Percentiles rank a stretch among this genome's conserved stretches.
Evolutionary conservation across 2,797 vertebrate genomes (phyloP).

Genomic region (Centroberyx gerrardi): DNA sequence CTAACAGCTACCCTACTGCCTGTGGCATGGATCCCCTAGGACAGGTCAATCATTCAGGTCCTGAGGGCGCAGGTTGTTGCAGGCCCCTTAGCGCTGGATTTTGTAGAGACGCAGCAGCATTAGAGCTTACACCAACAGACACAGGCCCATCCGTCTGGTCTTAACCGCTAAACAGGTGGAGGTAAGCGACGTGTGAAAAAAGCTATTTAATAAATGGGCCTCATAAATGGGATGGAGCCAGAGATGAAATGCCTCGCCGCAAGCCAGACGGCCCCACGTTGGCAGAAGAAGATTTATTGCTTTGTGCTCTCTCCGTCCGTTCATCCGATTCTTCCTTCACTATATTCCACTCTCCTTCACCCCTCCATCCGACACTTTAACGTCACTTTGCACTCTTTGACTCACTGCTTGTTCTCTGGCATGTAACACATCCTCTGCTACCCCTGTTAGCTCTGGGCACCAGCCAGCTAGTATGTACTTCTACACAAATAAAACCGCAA

Average conservation of each 20-base stretch:
- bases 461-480: not conserved
- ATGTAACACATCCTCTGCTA: not conserved
- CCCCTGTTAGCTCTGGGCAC: slow-evolving; percentile 2
- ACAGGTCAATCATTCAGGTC: slow-evolving; percentile 35
- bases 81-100: slow-evolving; percentile 44
- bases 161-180: slow-evolving; percentile 79
- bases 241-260: slow-evolving; percentile 67
- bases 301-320: slow-evolving; percentile 20
- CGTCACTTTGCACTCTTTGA: not conserved
- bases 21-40: slow-evolving; percentile 19
- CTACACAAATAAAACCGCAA: not conserved
- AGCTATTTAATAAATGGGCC: slow-evolving; percentile 81
- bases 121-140: slow-evolving; percentile 60
- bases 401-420: not conserved
- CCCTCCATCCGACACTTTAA: slow-evolving; percentile 7
- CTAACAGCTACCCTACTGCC: slow-evolving; percentile 23
- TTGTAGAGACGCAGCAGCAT: slow-evolving; percentile 34
- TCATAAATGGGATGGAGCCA: slow-evolving; percentile 74
- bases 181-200: slow-evolving; percentile 77
- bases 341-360: not conserved
- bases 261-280: slow-evolving; percentile 60
- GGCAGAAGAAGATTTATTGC: slow-evolving; percentile 67
- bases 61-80: slow-evolving; percentile 25
- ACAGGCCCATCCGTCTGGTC: slow-evolving; percentile 60
- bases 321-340: slow-evolving; percentile 12